A percentile compares a stretch with the other conserved stretches of the same genome.
Evolutionary conservation across 2,113 vertebrate genomes (phyloP).

Genomic region (Rhinopithecus roxellana): DNA sequence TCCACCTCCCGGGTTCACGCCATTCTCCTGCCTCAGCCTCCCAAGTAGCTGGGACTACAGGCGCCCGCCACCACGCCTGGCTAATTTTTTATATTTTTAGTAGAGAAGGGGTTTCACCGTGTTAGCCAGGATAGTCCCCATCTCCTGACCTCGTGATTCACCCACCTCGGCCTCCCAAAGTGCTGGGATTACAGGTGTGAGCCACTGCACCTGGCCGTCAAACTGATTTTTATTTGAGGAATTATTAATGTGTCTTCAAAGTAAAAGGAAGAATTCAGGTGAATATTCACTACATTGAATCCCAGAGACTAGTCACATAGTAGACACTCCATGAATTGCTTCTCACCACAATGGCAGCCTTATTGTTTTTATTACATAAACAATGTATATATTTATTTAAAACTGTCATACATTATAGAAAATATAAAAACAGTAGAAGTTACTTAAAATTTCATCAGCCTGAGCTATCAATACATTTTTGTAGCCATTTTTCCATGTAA

Average conservation of each 20-base stretch:
- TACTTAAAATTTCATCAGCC: background rate
- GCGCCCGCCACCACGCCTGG: no score
- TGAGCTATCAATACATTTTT: constrained; percentile 10
- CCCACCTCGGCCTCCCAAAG: no score
- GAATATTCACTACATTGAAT: background rate
- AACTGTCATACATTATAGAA: background rate
- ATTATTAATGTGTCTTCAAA: constrained; percentile 10
- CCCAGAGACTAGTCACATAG: background rate
- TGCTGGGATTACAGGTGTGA: no score
- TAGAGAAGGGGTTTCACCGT: no score
- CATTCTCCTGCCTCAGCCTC: no score
- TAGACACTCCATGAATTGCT: background rate
- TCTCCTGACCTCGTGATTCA: no score
- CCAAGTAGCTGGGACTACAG: no score
- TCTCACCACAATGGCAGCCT: background rate
- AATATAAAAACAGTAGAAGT: background rate
- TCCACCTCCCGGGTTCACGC: no score
- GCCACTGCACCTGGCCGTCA: rapidly evolving
- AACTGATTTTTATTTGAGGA: background rate
- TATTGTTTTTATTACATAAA: constrained; percentile 26
- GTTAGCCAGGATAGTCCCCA: no score
- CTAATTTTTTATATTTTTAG: no score
- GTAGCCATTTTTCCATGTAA: background rate
- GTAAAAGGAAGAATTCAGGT: background rate
- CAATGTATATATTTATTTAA: background rate